Base-by-base conservation (phyloP, 2,113 vertebrate genomes). In the Phylloscopus trochilus region DNA sequence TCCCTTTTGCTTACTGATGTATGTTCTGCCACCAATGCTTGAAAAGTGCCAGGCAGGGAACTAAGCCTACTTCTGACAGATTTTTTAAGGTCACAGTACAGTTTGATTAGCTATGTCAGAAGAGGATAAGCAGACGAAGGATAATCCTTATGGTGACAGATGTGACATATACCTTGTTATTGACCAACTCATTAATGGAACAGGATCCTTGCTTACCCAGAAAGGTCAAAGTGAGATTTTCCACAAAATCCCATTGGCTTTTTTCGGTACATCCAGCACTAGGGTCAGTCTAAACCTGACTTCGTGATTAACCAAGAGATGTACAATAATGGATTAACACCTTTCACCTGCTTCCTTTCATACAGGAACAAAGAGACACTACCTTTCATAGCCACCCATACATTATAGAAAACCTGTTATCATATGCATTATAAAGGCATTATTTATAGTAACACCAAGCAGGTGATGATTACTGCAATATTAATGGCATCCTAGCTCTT, bases 141-240 rank as follows among this genome's bases (percentile, higher is more conserved):
- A 78, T 91, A 96, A 93, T 94, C 70, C 75, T 69, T 66, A 37
- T 35, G 70, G 44, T 88, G 67, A 94, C 27, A 9, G 78, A 93
- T 85, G 70, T 90, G 70, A 88, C 75, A 92, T 58, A 91, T 3
- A 91, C 53, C 67, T 96, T 83, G 44, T 88, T 72, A 88, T 49
- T 94, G 85, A 96, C 67, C 72, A 85, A 37, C 37, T 80, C 20
- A 41, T 80, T 74, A 80, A 88, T 12, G 33, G 37, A 92, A 85
- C 81, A 80, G 46, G 43, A 67, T 77, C 35, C 37, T 91, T 68
- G 66, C 70, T 79, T 82, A 66, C 33, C 55, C 63, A 86, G 73
- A 91, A 84, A 91, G 84, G 73, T 93, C 68, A 89, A 73, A 92
- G 77, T 58, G 51, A 83, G 69, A 69, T 80, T 92, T 91, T 69